These are phyloP conservation scores for Cheilinus undulatus DNA, from an alignment of 2,113 vertebrate genomes.

Conservation along the genomic window DNA sequence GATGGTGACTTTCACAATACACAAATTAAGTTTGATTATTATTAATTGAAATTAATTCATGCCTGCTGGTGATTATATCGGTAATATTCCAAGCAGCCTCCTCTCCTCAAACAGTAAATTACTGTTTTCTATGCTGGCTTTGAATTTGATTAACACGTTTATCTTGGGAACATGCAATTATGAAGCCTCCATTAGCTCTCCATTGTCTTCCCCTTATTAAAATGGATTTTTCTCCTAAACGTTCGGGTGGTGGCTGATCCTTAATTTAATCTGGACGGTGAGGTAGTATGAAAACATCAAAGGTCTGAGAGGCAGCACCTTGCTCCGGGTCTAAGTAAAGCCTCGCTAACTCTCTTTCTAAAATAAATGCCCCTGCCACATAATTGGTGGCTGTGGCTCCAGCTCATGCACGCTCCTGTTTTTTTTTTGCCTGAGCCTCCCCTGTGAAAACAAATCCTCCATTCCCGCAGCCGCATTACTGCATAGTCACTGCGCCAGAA, in stretches of 20 bases:
- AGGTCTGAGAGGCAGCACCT: slow-evolving; percentile 65
- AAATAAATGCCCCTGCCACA: slow-evolving; percentile 70
- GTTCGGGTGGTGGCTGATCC: slow-evolving; percentile 51
- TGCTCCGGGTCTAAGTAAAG: slow-evolving; percentile 60
- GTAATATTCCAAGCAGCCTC: slow-evolving; percentile 55
- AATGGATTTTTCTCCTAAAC: slow-evolving; percentile 76
- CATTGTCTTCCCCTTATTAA: slow-evolving; percentile 79
- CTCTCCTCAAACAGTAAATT: slow-evolving; percentile 65
- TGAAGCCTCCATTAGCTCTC: slow-evolving; percentile 78
- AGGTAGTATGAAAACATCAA: slow-evolving; percentile 71
- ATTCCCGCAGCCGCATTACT: slow-evolving; percentile 76
- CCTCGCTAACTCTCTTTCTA: slow-evolving; percentile 54
- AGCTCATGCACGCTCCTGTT: slow-evolving; percentile 57
- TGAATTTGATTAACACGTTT: slow-evolving; percentile 80
- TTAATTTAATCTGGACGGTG: slow-evolving; percentile 76
- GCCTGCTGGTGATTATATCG: slow-evolving; percentile 63
- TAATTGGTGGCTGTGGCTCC: slow-evolving; percentile 72
- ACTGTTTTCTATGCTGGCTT: slow-evolving; percentile 74
- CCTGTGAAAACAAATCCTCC: slow-evolving; percentile 76
- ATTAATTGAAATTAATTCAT: slow-evolving; percentile 68
- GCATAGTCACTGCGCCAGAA: slow-evolving; percentile 82
- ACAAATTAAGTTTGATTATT: slow-evolving; percentile 58
- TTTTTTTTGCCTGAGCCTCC: slow-evolving; percentile 36
- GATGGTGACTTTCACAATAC: slow-evolving; percentile 47
- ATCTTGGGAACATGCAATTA: slow-evolving; percentile 83